A percentile compares a stretch with the other conserved stretches of the same genome.
Evolutionary conservation across 2,888 invertebrate genomes (phyloP).

Genomic region (Melanophora roralis): DNA sequence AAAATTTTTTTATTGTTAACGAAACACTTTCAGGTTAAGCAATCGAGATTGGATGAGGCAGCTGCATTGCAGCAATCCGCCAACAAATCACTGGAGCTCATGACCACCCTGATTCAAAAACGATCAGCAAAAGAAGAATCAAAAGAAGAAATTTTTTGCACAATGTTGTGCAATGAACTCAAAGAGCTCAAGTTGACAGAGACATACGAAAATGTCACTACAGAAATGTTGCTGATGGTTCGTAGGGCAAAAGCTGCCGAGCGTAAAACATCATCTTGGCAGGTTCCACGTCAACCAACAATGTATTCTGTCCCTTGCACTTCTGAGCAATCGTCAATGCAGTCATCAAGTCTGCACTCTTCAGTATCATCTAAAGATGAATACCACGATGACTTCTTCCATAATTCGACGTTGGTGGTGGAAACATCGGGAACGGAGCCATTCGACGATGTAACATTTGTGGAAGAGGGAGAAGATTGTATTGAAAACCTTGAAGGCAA

Average conservation of each 20-base stretch:
- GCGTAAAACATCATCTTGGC: background rate
- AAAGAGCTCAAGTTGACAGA: background rate
- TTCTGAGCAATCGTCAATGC: slow-evolving; percentile 4
- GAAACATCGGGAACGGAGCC: background rate
- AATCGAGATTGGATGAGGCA: too few relatives aligned
- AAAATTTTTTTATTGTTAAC: background rate
- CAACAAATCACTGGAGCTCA: background rate
- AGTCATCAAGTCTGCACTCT: background rate
- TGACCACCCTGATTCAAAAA: too few relatives aligned
- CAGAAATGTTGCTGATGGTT: slow-evolving; percentile 12
- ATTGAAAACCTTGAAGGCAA: too few relatives aligned
- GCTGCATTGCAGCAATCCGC: too few relatives aligned
- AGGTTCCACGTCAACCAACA: background rate
- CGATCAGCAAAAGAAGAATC: too few relatives aligned
- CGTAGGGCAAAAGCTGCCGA: slow-evolving; percentile 18
- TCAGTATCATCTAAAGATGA: background rate
- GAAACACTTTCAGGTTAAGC: background rate
- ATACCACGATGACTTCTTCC: background rate
- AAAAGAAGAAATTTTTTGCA: too few relatives aligned
- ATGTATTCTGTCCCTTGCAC: background rate
- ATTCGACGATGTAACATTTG: background rate
- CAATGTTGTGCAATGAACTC: background rate
- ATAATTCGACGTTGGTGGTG: slow-evolving; percentile 1
- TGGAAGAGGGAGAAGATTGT: too few relatives aligned
- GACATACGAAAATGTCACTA: too few relatives aligned